These are phyloP conservation scores for Lamprotornis superbus DNA, from an alignment of 2,113 vertebrate genomes.

Conservation along the genomic window DNA sequence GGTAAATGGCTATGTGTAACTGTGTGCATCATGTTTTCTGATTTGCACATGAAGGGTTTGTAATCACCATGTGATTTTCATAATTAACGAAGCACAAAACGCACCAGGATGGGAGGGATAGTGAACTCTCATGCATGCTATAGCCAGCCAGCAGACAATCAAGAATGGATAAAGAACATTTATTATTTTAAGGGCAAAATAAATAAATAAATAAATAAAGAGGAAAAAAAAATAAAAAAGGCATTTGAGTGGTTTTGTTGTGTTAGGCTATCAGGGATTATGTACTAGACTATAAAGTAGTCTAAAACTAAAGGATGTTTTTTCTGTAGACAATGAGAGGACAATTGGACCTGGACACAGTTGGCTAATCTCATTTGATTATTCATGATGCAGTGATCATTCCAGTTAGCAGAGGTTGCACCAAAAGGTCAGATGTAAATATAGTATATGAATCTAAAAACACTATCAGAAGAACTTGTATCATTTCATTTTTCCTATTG, in stretches of 20 bases:
- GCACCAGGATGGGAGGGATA: background rate
- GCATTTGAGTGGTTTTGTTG: background rate
- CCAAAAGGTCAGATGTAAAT: background rate
- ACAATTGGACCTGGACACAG: slow-evolving; percentile 18
- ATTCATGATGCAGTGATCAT: slow-evolving; percentile 32
- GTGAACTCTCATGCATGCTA: background rate
- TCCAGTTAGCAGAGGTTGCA: background rate
- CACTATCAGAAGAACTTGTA: background rate
- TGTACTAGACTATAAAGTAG: background rate
- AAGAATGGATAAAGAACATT: background rate
- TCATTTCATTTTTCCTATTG: background rate
- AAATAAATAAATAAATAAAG: background rate
- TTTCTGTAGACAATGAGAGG: background rate
- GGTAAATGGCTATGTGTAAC: background rate
- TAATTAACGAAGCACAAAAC: slow-evolving; percentile 31
- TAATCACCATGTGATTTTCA: slow-evolving; percentile 17
- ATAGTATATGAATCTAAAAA: background rate
- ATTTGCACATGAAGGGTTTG: slow-evolving; percentile 41
- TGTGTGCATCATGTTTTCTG: background rate
- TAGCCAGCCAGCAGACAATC: background rate
- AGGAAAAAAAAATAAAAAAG: no score
- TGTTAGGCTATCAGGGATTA: background rate
- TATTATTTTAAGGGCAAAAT: background rate
- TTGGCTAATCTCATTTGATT: slow-evolving; percentile 51
- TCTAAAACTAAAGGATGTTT: background rate